Evolutionary conservation across 64 coral and sea anemone genomes (phyloP).

Genomic region (Catalaphyllia jardinei): DNA sequence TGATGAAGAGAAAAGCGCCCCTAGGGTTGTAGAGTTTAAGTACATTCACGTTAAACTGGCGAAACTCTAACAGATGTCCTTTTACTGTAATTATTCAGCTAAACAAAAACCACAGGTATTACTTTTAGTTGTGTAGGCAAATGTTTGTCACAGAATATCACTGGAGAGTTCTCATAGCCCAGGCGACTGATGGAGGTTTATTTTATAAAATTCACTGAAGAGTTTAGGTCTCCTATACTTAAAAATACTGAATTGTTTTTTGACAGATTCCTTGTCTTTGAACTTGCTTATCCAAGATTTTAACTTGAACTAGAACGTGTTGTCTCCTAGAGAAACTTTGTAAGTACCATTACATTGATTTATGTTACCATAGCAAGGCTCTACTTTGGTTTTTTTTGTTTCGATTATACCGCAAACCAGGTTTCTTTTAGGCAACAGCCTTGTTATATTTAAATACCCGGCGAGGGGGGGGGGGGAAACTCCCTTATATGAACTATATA

Average conservation of each 20-base stretch:
- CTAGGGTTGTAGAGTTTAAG: constrained; percentile 12
- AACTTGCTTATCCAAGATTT: constrained; percentile 50
- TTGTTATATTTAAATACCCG: too few species aligned
- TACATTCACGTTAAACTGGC: constrained; percentile 20
- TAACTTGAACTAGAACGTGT: constrained; percentile 19
- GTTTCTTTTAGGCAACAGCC: background rate
- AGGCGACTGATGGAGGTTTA: constrained; percentile 21
- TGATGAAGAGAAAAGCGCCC: background rate
- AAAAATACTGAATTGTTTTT: constrained; percentile 23
- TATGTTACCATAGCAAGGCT: background rate
- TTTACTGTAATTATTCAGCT: constrained; percentile 20
- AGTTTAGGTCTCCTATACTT: constrained; percentile 26
- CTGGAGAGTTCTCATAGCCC: constrained; percentile 33
- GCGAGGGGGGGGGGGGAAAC: too few species aligned
- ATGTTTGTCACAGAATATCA: constrained; percentile 40
- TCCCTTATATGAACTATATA: too few species aligned
- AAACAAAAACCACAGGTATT: constrained; percentile 39
- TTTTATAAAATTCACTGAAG: too few species aligned
- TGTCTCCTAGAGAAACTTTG: background rate
- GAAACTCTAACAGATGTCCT: constrained; percentile 25
- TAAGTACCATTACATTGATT: constrained; percentile 1
- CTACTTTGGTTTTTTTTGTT: too few species aligned
- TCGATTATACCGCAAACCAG: background rate
- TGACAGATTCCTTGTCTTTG: constrained; percentile 18
- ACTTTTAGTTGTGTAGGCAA: constrained; percentile 17